Base-by-base conservation (phyloP, 2,888 invertebrate genomes). In the Pomacea canaliculata region DNA sequence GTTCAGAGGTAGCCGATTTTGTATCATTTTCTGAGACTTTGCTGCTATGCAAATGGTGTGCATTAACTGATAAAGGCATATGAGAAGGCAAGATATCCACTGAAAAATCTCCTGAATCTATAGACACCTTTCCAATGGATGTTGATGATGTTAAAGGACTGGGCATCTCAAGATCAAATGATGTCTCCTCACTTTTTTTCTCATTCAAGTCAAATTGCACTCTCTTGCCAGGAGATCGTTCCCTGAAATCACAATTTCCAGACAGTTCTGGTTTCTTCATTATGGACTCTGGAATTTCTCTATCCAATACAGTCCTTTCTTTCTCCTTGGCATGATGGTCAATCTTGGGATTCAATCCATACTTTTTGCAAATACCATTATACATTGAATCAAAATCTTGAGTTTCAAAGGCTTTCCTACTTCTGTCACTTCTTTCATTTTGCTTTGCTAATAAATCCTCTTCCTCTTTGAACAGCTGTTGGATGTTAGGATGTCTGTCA, bases 141-240 rank as follows among this genome's bases (percentile, higher is more conserved):
- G 71, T 72, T 16, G 82, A 81, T 12, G 76, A 79, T 66, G 83
- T 83, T 68, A 85, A 70, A 18, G 86, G 87, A 81, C 87, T 87
- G 13, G 89, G 88, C 74, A 84, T 74, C 70, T 88, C 89, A 62
- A 89, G 82, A 62, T 86, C 86, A 85, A 89, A 89, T n/a, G 87
- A 87, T 16, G 83, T 78, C 48, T 80, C 79, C 70, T 80, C 80
- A 75, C 80, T 82, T 56, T 80, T 80, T 59, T 85, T 80, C 60
- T 79, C 82, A 7, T 81, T 78, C 13, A 86, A 76, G 71, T 83
- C 83, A 82, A 87, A 87, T 8, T 84, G 84, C 62, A 87, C 87
- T 77, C 82, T 82, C 73, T 85, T 87, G 5, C 37, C 46, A 37
- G 73, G 51, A 8, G 71, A 66, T 13, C 59, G 71, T 27, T 69